Evolutionary conservation across 2,797 vertebrate species (phyloP).

Genomic region (Kryptolebias ocellatus): DNA sequence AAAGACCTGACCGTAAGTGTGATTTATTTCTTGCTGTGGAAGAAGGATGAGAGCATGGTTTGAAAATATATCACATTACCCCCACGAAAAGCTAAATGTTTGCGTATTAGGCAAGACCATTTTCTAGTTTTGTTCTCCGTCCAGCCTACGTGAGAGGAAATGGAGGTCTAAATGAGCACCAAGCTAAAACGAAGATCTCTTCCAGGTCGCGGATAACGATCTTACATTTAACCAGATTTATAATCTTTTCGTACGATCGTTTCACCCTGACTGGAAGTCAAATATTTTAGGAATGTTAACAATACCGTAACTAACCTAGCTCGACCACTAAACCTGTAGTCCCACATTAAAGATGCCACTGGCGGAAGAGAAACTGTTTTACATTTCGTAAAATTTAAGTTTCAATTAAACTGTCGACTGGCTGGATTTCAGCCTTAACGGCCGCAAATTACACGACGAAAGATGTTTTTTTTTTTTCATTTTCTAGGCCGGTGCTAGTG

Average conservation of each 20-base stretch:
- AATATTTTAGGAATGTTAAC: not conserved
- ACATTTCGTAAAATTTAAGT: not conserved
- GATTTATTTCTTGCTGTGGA: too few relatives aligned
- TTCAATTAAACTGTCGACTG: not conserved
- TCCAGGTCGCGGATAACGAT: slow-evolving; percentile 3
- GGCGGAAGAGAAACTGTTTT: not conserved
- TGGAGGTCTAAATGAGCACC: slow-evolving; percentile 65
- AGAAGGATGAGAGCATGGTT: too few relatives aligned
- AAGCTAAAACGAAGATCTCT: slow-evolving; percentile 16
- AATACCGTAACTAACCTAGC: slow-evolving; percentile 30
- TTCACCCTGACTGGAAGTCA: not conserved
- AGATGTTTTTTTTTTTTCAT: not conserved
- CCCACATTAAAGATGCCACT: slow-evolving; percentile 21
- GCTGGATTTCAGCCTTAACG: not conserved
- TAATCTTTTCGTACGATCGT: not conserved
- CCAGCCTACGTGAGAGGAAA: slow-evolving; percentile 60
- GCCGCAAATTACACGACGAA: not conserved
- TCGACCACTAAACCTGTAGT: slow-evolving; percentile 67
- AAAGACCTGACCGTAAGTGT: not conserved
- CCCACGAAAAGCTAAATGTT: not conserved
- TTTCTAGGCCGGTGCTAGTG: slow-evolving; percentile 22
- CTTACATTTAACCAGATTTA: not conserved
- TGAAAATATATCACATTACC: not conserved
- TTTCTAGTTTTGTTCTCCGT: slow-evolving; percentile 50
- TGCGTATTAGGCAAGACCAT: slow-evolving; percentile 6